Evolutionary conservation across 2,888 invertebrate genomes (phyloP).

Genomic region (Exocentrus adspersus): DNA sequence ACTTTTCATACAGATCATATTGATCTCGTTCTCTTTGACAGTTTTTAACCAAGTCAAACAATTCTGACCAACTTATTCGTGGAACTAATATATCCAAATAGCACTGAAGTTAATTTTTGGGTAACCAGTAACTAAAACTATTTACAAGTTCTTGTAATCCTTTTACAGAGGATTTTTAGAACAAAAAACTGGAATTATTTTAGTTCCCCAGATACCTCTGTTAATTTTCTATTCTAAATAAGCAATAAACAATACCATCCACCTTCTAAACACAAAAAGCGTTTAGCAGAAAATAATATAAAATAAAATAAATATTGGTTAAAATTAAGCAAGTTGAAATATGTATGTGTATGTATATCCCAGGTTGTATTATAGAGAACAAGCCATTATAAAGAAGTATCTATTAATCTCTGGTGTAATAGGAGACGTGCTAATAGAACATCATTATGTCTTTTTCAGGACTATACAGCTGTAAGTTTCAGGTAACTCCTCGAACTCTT

Average conservation of each 20-base stretch:
- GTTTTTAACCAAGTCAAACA: too few relatives aligned
- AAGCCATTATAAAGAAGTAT: background rate
- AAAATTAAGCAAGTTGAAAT: background rate
- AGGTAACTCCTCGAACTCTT: background rate
- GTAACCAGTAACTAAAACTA: too few relatives aligned
- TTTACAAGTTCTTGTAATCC: too few relatives aligned
- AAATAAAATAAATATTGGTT: constrained; percentile 11
- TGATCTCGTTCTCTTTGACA: background rate
- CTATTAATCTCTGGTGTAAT: background rate
- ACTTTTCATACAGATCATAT: background rate
- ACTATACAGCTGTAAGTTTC: background rate
- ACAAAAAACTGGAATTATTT: background rate
- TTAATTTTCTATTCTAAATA: background rate
- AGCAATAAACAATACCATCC: background rate
- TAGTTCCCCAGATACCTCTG: background rate
- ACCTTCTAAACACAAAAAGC: background rate
- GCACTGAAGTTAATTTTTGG: too few relatives aligned
- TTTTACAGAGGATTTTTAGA: constrained; percentile 1
- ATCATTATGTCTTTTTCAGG: background rate
- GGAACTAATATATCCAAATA: too few relatives aligned
- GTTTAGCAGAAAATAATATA: constrained; percentile 2
- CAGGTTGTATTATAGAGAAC: background rate
- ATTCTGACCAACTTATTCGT: too few relatives aligned
- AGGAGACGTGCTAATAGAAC: background rate
- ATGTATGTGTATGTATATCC: background rate